phyloP scores from a whole-genome alignment of 2,113 vertebrate species.

The Maccullochella peelii region DNA sequence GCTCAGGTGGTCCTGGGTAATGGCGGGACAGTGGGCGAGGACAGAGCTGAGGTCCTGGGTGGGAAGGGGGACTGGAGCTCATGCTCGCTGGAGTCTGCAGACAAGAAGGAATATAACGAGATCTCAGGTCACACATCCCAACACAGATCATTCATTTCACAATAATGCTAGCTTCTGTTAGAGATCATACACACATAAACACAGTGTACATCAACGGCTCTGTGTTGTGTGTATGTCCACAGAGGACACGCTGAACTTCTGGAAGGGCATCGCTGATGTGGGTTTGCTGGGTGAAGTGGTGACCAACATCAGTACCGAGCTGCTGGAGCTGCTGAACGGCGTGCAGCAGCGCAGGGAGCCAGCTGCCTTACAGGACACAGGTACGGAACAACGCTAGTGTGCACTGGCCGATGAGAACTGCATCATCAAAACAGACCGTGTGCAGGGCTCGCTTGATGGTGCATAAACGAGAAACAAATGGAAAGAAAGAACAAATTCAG shows the following conservation, averaged over 20 bases:
- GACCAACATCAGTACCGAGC: conserved; percentile 94
- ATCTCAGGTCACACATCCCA: conserved; percentile 89
- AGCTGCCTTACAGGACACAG: conserved; percentile 89
- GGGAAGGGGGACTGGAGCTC: conserved; percentile 80
- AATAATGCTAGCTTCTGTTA: not conserved
- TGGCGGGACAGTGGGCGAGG: conserved; percentile 87
- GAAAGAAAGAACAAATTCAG: conserved; percentile 62
- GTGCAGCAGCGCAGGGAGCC: conserved; percentile 90
- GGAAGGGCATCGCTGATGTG: conserved; percentile 98
- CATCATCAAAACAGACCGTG: not conserved
- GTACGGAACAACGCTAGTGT: conserved; percentile 72
- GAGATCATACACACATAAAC: not conserved
- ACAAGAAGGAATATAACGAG: conserved; percentile 87
- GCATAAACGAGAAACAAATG: not conserved
- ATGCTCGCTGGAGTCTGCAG: conserved; percentile 84
- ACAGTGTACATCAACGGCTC: not conserved
- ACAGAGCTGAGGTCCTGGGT: conserved; percentile 84
- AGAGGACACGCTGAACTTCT: conserved; percentile 98
- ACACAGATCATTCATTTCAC: not conserved
- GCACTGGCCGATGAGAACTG: not conserved
- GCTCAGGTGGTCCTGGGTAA: conserved; percentile 89
- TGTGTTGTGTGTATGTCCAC: conserved; percentile 8
- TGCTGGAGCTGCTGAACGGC: conserved; percentile 91
- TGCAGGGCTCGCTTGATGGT: not conserved
- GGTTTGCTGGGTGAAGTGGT: conserved; percentile 97